Evolutionary conservation across 2,797 vertebrate genomes (phyloP).

Genomic region (Mus caroli): DNA sequence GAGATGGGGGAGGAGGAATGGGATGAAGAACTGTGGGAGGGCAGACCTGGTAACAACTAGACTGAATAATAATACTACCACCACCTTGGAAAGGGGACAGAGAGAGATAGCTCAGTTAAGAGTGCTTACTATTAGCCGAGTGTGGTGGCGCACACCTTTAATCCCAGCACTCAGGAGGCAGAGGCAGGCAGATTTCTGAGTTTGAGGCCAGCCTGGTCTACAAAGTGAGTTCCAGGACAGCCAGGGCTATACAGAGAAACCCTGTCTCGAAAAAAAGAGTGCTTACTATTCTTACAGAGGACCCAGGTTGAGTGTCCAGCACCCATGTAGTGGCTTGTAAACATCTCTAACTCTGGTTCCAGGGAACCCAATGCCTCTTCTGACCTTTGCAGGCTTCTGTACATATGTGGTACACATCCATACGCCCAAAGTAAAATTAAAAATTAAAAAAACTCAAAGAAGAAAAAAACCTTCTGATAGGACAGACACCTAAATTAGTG

Average conservation of each 20-base stretch:
- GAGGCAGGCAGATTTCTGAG: too few relatives aligned
- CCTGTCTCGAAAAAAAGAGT: too few relatives aligned
- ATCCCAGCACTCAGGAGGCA: too few relatives aligned
- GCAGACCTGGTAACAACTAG: too few relatives aligned
- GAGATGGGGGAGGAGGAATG: too few relatives aligned
- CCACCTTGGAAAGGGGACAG: neutral
- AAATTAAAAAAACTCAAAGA: neutral
- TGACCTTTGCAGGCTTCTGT: neutral
- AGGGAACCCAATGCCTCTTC: neutral
- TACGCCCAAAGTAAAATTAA: neutral
- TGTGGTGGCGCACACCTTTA: too few relatives aligned
- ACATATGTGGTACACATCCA: neutral
- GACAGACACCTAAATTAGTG: neutral
- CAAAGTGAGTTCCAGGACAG: too few relatives aligned
- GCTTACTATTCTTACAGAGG: neutral
- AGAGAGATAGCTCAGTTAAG: neutral
- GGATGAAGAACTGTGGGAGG: too few relatives aligned
- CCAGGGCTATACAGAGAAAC: too few relatives aligned
- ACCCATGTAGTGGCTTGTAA: neutral
- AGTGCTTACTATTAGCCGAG: neutral
- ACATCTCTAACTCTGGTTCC: neutral
- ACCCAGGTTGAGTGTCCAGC: neutral
- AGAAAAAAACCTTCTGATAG: slow-evolving; percentile 44
- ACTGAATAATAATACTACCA: too few relatives aligned
- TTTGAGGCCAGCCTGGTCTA: too few relatives aligned